Evolutionary conservation across 2,113 vertebrate species (phyloP).

Genomic region (Rhodinocichla rosea): DNA sequence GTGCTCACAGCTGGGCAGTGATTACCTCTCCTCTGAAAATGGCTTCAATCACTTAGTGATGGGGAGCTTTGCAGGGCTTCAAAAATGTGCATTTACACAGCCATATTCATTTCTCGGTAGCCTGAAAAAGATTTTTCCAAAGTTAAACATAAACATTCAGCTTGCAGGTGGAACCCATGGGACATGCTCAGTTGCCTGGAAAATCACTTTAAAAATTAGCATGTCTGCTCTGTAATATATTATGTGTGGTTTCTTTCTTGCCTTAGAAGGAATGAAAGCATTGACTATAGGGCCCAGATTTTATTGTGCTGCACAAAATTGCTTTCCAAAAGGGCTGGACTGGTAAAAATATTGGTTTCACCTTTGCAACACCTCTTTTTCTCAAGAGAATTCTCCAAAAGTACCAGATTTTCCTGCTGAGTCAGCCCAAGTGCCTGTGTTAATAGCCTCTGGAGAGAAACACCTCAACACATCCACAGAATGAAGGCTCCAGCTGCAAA

Average conservation of each 20-base stretch:
- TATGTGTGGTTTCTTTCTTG: neutral
- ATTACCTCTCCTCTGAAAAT: neutral
- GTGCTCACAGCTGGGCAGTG: neutral
- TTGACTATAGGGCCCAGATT: neutral
- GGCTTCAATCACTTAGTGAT: neutral
- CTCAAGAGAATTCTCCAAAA: neutral
- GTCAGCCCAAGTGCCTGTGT: neutral
- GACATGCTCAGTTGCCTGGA: neutral
- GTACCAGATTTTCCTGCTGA: neutral
- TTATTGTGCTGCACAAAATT: neutral
- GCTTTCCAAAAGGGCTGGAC: neutral
- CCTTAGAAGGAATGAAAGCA: neutral
- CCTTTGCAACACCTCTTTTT: neutral
- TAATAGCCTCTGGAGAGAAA: neutral
- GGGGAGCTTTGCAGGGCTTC: neutral
- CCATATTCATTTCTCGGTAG: neutral
- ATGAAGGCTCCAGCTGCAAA: neutral
- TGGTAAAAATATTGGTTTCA: neutral
- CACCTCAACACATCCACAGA: neutral
- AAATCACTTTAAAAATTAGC: slow-evolving; percentile 35
- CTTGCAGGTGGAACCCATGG: neutral
- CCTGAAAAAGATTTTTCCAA: neutral
- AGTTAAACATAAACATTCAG: neutral
- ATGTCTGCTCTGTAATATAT: neutral
- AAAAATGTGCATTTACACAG: neutral